Evolutionary conservation across 1,140 invertebrate genomes (phyloP), one percentile per base, ranked within the genome.

Genomic region (Thaumetopoea pityocampa): DNA sequence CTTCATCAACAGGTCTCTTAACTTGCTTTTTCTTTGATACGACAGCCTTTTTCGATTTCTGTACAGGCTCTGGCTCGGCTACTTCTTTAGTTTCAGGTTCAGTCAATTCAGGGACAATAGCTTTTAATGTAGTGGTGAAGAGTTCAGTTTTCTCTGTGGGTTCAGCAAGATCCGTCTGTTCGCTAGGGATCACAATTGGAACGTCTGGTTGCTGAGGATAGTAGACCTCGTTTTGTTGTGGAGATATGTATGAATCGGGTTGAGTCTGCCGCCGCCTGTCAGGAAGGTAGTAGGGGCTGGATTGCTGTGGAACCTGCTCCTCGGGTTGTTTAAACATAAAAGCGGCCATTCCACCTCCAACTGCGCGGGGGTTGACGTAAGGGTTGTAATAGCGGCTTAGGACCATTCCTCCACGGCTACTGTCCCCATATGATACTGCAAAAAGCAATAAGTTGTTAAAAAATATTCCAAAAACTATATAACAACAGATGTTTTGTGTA

Each of bases 321-420:
- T 79, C 67, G 0, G 70, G 72, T 6, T 62, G 60, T 3, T 28
- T 57, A 59, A 65, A 76, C 72, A 83, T 71, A 46, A 83, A 78
- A 3, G 79, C 77, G 4, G 79, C 74, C 72, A 78, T 77, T 20
- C 77, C 72, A 5, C 49, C 64, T 19, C 74, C 68, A 7, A 50
- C 56, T 0, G 56, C 42, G 2, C 60, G 55, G 8, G 52, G 62
- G 29, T 63, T 67, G 65, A 78, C 78, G 58, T 81, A 79, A 1
- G 79, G 79, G 48, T 76, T 79, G 60, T 81, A 83, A 54, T 79
- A 83, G 3, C 77, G 67, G 36, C 72, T 83, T 30, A 81, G 8
- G 2, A 65, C 74, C 57, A 81, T 67, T 0, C 68, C 79, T 3
- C 77, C 72, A 5, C 68, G 67, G 30, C 35, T 53, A 32, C 36